Evolutionary conservation across 2,888 invertebrate species (phyloP).

Genomic region (Coenonympha arcania): DNA sequence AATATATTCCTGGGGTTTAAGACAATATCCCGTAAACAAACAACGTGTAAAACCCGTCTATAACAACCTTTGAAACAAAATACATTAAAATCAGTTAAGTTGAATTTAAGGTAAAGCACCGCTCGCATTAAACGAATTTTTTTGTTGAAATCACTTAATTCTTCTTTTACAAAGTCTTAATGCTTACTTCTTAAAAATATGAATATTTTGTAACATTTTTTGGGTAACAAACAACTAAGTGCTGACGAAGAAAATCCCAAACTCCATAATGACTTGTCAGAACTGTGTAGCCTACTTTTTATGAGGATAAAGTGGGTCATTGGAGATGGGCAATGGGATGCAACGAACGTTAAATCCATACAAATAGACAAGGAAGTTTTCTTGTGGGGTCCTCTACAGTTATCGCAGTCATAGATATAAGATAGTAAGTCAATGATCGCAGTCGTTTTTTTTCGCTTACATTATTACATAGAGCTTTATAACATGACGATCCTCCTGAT

Average conservation of each 20-base stretch:
- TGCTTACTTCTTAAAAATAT: background rate
- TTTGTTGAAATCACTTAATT: too few relatives aligned
- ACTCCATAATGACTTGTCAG: constrained; percentile 29
- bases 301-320: constrained; percentile 43
- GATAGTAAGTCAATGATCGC: too few relatives aligned
- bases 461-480: too few relatives aligned
- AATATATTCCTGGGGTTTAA: too few relatives aligned
- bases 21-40: too few relatives aligned
- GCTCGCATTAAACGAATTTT: too few relatives aligned
- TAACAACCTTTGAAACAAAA: too few relatives aligned
- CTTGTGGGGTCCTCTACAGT: background rate
- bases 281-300: constrained; percentile 33
- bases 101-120: too few relatives aligned
- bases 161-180: background rate
- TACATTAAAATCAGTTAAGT: too few relatives aligned
- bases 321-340: constrained; percentile 42
- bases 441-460: background rate
- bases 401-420: background rate
- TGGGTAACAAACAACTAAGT: constrained; percentile 3
- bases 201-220: background rate
- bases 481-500: too few relatives aligned
- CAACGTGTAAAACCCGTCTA: too few relatives aligned
- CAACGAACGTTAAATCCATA: constrained; percentile 26
- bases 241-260: constrained; percentile 19
- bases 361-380: constrained; percentile 9